Evolutionary conservation across 1,140 invertebrate species (phyloP).

Genomic region (Nasonia giraulti): DNA sequence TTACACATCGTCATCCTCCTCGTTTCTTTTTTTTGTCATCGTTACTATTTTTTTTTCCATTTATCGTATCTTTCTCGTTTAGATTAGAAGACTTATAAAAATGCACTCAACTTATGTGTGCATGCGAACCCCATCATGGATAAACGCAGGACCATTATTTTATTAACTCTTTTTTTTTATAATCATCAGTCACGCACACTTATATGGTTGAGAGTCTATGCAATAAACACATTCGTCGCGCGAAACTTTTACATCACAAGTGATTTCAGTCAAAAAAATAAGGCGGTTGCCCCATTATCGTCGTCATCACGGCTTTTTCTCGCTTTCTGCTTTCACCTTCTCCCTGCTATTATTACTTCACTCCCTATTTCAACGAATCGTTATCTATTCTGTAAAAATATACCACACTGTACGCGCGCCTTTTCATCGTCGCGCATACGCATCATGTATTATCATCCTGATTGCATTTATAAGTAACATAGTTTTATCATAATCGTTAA

Average conservation of each 20-base stretch:
- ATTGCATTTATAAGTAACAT: constrained; percentile 29
- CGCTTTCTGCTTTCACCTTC: not conserved
- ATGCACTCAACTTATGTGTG: constrained; percentile 16
- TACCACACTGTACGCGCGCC: not conserved
- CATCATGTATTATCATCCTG: not conserved
- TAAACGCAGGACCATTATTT: constrained; percentile 5
- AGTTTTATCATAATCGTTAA: constrained; percentile 24
- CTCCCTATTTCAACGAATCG: not conserved
- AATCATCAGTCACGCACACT: constrained; percentile 41
- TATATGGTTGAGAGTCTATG: not conserved
- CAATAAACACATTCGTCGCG: constrained; percentile 20
- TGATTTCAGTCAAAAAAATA: constrained; percentile 30
- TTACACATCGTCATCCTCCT: not conserved
- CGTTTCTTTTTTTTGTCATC: not conserved
- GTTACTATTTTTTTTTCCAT: not conserved
- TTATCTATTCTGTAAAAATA: constrained; percentile 28
- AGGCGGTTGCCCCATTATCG: not conserved
- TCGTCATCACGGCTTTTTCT: not conserved
- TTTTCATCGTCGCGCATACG: not conserved
- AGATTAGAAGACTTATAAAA: constrained; percentile 39
- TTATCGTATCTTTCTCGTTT: not conserved
- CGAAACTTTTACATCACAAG: constrained; percentile 38
- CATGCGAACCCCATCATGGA: constrained; percentile 19
- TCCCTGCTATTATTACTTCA: not conserved
- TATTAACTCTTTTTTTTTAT: not conserved